phyloP scores from a whole-genome alignment of 2,888 invertebrate genomes.

The Cistogaster globosa region DNA sequence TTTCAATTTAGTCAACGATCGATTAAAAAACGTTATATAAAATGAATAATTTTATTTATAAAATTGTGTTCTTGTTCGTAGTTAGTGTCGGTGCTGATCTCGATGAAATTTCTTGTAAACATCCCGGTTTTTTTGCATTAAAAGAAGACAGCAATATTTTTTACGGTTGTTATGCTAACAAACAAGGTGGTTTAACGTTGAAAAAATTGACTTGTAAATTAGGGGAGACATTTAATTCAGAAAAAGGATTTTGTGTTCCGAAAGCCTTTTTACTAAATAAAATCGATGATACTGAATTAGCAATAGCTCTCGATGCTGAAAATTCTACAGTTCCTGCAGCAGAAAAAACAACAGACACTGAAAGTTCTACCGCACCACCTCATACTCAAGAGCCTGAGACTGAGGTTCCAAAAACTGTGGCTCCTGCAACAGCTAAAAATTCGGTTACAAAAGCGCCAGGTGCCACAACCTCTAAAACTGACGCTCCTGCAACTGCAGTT shows the following conservation, averaged over 20 bases:
- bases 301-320: constrained; percentile 42
- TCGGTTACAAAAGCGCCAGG: neutral
- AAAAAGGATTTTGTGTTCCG: constrained; percentile 70
- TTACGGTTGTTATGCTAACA: constrained; percentile 72
- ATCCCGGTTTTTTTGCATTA: constrained; percentile 72
- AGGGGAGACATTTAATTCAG: constrained; percentile 71
- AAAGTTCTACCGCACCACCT: too few relatives aligned
- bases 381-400: neutral
- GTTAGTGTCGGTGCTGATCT: constrained; percentile 16
- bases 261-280: neutral
- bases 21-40: constrained; percentile 10
- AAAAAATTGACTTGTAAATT: constrained; percentile 72
- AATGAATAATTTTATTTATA: constrained; percentile 62
- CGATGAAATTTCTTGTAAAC: constrained; percentile 65
- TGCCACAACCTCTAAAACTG: neutral
- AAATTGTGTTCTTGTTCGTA: constrained; percentile 33
- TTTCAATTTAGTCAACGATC: neutral
- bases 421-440: neutral
- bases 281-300: too few relatives aligned
- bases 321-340: constrained; percentile 28
- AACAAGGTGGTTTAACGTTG: constrained; percentile 71
- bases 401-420: neutral
- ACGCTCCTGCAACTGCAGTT: neutral
- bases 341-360: neutral
- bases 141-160: constrained; percentile 72